A percentile compares a stretch with the other conserved stretches of the same genome.
Evolutionary conservation across 2,888 invertebrate species (phyloP).

Genomic region (Apomyelois bistriatella): DNA sequence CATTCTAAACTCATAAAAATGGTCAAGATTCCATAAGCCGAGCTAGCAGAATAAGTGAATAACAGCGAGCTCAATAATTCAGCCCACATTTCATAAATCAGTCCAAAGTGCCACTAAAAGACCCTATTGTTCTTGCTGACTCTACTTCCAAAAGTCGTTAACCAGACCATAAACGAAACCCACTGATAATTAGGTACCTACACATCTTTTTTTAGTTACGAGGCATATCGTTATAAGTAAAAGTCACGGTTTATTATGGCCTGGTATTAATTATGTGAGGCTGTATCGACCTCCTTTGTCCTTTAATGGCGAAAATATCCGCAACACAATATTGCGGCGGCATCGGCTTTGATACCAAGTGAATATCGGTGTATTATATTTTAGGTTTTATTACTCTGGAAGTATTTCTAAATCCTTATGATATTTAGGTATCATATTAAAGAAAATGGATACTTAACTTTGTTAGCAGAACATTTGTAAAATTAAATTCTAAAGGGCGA

Average conservation of each 20-base stretch:
- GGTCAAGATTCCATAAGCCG: not conserved
- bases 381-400: not conserved
- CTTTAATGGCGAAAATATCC: constrained; percentile 43
- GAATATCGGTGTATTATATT: not conserved
- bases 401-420: not conserved
- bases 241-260: constrained; percentile 59
- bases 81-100: constrained; percentile 12
- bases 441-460: no score
- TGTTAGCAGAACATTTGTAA: no score
- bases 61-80: not conserved
- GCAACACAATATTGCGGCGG: constrained; percentile 7
- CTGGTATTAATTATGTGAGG: constrained; percentile 51
- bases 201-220: constrained; percentile 15
- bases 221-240: constrained; percentile 29
- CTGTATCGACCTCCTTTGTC: constrained; percentile 38
- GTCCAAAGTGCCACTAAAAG: constrained; percentile 13
- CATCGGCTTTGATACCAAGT: not conserved
- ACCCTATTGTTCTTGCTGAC: constrained; percentile 13
- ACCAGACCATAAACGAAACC: constrained; percentile 15
- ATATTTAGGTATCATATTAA: no score
- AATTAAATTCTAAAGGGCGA: no score
- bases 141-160: constrained; percentile 17
- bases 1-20: not conserved
- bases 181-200: constrained; percentile 18
- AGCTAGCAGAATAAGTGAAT: not conserved